These are phyloP conservation scores for Anarrhichthys ocellatus DNA, from an alignment of 2,113 vertebrate species.

Conservation along the genomic window DNA sequence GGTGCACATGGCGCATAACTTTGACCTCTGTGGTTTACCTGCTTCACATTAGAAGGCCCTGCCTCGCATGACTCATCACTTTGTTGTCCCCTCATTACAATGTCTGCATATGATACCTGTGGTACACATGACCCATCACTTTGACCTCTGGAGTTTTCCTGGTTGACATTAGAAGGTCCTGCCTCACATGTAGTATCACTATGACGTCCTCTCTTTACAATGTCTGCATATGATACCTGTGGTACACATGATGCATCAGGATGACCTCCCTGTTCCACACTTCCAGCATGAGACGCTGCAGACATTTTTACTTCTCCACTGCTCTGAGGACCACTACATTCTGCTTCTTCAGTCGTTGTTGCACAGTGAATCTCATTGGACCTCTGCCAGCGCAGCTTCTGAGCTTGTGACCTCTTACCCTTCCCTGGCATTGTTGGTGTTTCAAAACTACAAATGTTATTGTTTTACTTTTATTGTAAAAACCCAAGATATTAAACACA, in stretches of 20 bases:
- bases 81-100: no score
- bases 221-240: background rate
- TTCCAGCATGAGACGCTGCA: background rate
- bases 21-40: no score
- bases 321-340: background rate
- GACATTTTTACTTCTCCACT: background rate
- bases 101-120: no score
- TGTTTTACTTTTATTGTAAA: background rate
- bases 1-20: no score
- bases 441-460: background rate
- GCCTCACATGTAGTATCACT: background rate
- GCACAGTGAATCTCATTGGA: background rate
- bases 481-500: background rate
- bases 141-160: background rate
- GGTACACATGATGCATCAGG: background rate
- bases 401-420: background rate
- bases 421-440: conserved; percentile 6
- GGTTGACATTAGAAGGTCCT: background rate
- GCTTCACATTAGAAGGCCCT: background rate
- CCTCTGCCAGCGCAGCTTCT: background rate
- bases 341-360: background rate
- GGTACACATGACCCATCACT: background rate
- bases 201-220: background rate
- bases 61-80: background rate
- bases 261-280: background rate